These are phyloP conservation scores for Seriola quinqueradiata DNA, from an alignment of 2,113 vertebrate genomes.

Conservation along the genomic window DNA sequence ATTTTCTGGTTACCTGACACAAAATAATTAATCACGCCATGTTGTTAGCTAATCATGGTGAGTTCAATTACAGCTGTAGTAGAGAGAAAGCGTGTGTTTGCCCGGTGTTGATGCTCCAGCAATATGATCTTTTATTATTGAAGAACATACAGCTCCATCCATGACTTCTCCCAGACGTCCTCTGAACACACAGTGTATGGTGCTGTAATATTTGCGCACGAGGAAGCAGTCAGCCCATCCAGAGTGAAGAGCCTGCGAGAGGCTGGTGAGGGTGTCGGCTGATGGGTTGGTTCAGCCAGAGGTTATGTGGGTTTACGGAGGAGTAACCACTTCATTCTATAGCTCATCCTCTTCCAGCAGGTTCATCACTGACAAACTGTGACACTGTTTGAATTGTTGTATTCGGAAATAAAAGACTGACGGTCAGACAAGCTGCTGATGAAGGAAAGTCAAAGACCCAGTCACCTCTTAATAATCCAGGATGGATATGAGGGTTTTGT, in stretches of 20 bases:
- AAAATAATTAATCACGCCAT: neutral
- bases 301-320: constrained; percentile 5
- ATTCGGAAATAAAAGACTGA: neutral
- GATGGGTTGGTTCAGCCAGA: constrained; percentile 5
- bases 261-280: neutral
- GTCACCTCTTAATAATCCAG: too few species aligned
- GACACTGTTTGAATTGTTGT: neutral
- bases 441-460: neutral
- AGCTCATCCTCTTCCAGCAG: neutral
- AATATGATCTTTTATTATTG: neutral
- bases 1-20: constrained; percentile 27
- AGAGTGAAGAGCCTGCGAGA: constrained; percentile 13
- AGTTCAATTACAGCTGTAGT: constrained; percentile 1
- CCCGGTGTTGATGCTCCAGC: neutral
- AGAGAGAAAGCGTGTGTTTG: neutral
- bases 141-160: neutral
- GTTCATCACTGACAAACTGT: constrained; percentile 10
- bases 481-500: neutral
- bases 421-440: neutral
- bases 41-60: constrained; percentile 31
- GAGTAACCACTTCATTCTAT: constrained; percentile 18
- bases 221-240: neutral
- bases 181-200: neutral
- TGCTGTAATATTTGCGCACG: neutral
- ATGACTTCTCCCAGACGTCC: neutral